A percentile compares a stretch with the other conserved stretches of the same genome.
These are phyloP conservation scores for Julus scandinavius DNA, from an alignment of 2,888 invertebrate species.

Conservation along the genomic window DNA sequence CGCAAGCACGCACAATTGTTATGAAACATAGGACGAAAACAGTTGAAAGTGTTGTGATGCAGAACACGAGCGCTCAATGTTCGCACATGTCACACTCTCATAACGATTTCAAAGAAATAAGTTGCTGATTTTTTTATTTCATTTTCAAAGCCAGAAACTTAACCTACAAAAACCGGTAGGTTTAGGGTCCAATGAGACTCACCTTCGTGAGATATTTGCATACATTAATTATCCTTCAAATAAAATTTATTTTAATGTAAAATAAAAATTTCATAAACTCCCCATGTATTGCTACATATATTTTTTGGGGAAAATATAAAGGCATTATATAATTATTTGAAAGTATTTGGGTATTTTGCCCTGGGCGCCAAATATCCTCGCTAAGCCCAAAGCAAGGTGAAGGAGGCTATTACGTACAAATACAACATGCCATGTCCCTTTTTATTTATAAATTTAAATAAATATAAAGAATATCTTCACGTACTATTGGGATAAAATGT, in stretches of 20 bases:
- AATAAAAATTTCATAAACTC: background rate
- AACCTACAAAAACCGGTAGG: background rate
- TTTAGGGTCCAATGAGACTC: background rate
- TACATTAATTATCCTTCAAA: background rate
- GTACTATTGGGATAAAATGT: background rate
- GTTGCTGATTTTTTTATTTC: background rate
- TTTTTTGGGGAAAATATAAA: too few relatives aligned
- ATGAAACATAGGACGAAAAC: constrained; percentile 23
- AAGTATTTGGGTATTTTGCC: too few relatives aligned
- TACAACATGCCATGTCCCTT: too few relatives aligned
- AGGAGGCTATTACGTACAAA: too few relatives aligned
- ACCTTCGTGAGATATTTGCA: background rate
- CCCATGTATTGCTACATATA: too few relatives aligned
- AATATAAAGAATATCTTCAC: too few relatives aligned
- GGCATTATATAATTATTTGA: too few relatives aligned
- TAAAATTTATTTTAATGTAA: background rate
- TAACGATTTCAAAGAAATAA: constrained; percentile 4
- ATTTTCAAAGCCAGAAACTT: background rate
- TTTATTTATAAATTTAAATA: too few relatives aligned
- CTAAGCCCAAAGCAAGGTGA: too few relatives aligned
- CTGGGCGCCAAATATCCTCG: too few relatives aligned
- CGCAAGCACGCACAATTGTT: constrained; percentile 1
- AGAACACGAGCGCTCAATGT: background rate
- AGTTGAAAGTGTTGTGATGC: background rate
- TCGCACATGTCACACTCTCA: background rate